phyloP scores from a whole-genome alignment of 2,113 vertebrate species.

The Calypte anna region DNA sequence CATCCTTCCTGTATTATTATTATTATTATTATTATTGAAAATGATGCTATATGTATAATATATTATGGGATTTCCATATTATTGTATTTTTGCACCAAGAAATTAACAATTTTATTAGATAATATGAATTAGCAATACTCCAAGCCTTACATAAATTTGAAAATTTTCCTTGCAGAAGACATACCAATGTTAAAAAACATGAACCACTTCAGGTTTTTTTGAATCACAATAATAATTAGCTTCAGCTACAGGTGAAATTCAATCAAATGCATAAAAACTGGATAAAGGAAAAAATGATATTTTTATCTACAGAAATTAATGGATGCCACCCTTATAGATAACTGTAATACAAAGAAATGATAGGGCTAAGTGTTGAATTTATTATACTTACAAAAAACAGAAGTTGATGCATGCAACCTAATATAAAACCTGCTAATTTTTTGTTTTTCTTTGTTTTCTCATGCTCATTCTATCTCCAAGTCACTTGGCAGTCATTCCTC shows the following conservation, averaged over 20 bases:
- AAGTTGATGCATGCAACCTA: neutral
- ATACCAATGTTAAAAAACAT: neutral
- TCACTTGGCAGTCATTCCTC: neutral
- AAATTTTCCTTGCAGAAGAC: neutral
- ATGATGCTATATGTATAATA: neutral
- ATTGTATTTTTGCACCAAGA: neutral
- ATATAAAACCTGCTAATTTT: slow-evolving; percentile 22
- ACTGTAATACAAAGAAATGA: neutral
- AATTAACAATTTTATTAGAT: neutral
- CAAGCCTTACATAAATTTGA: neutral
- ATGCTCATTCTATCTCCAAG: neutral
- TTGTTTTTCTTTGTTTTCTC: slow-evolving; percentile 14
- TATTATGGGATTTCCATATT: neutral
- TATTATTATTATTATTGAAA: neutral
- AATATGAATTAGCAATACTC: neutral
- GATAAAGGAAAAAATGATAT: neutral
- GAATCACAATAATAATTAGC: neutral
- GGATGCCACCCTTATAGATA: neutral
- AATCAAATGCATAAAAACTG: neutral
- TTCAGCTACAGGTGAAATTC: neutral
- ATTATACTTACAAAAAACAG: neutral
- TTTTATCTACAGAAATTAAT: neutral
- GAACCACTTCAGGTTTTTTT: neutral
- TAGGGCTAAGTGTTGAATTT: neutral
- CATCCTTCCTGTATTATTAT: neutral